phyloP scores from a whole-genome alignment of 2,113 vertebrate genomes.

The Antennarius striatus region DNA sequence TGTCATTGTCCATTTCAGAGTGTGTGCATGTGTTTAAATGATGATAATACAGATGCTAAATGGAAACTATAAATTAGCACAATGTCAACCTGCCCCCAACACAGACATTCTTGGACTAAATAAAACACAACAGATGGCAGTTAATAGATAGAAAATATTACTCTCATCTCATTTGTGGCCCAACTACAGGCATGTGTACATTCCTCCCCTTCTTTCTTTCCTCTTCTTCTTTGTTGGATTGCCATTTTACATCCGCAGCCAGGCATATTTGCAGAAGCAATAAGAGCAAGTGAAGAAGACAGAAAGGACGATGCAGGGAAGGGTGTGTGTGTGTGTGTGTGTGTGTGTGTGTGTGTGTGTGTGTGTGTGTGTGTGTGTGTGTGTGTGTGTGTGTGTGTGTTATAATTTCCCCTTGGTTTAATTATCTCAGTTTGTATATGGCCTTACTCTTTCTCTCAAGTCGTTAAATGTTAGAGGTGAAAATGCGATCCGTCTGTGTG shows the following conservation, averaged over 20 bases:
- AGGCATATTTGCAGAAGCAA: slow-evolving; percentile 50
- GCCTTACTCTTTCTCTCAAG: slow-evolving; percentile 30
- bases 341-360: no score
- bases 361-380: no score
- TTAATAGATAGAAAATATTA: slow-evolving; percentile 39
- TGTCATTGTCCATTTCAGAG: slow-evolving; percentile 2
- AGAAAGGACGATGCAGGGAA: slow-evolving; percentile 18
- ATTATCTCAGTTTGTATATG: slow-evolving; percentile 65
- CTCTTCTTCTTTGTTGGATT: slow-evolving; percentile 24
- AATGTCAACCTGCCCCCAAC: slow-evolving; percentile 23
- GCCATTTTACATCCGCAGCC: slow-evolving; percentile 48
- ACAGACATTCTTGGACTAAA: slow-evolving; percentile 10
- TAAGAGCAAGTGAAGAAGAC: slow-evolving; percentile 32
- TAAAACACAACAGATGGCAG: slow-evolving; percentile 22
- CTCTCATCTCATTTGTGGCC: slow-evolving; percentile 40
- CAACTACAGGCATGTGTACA: slow-evolving; percentile 4
- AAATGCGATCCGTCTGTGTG: slow-evolving; percentile 13
- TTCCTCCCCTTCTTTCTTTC: slow-evolving; percentile 3
- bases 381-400: neutral
- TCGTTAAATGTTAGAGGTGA: slow-evolving; percentile 60
- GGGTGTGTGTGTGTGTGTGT: no score
- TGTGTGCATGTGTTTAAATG: slow-evolving; percentile 22
- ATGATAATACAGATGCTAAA: slow-evolving; percentile 43
- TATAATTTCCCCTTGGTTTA: slow-evolving; percentile 75
- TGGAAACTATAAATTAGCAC: slow-evolving; percentile 57